These are phyloP conservation scores for Protonibea diacanthus DNA, from an alignment of 2,797 vertebrate genomes.

Conservation along the genomic window DNA sequence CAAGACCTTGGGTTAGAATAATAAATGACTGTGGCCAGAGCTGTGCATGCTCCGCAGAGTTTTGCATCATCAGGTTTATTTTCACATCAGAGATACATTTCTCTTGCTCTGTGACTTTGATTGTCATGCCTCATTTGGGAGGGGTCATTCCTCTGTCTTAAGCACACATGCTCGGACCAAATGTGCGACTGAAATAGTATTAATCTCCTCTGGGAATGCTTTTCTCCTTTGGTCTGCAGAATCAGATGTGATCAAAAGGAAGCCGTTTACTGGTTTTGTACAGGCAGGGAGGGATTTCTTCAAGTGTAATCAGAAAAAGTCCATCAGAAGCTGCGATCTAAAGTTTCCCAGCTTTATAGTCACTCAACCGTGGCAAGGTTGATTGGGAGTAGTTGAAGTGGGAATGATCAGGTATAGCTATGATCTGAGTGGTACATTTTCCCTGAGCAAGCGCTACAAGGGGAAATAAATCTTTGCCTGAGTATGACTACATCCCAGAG, in stretches of 20 bases:
- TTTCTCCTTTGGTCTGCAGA: slow-evolving; percentile 42
- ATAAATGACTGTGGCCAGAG: slow-evolving; percentile 69
- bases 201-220: slow-evolving; percentile 40
- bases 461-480: slow-evolving; percentile 58
- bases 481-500: slow-evolving; percentile 61
- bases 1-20: slow-evolving; percentile 69
- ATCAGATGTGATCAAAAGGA: slow-evolving; percentile 59
- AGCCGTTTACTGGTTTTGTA: slow-evolving; percentile 36
- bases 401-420: slow-evolving; percentile 56
- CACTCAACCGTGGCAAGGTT: slow-evolving; percentile 40
- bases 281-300: slow-evolving; percentile 14
- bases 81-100: slow-evolving; percentile 76
- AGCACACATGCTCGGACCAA: slow-evolving; percentile 59
- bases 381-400: slow-evolving; percentile 54
- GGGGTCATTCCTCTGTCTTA: slow-evolving; percentile 54
- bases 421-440: slow-evolving; percentile 42
- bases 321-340: slow-evolving; percentile 54
- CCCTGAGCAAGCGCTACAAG: slow-evolving; percentile 41
- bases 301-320: slow-evolving; percentile 54
- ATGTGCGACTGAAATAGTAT: slow-evolving; percentile 57
- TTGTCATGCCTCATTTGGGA: slow-evolving; percentile 81
- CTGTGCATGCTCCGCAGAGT: slow-evolving; percentile 53
- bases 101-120: slow-evolving; percentile 76
- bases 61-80: slow-evolving; percentile 77
- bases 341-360: slow-evolving; percentile 59